Evolutionary conservation across 2,888 invertebrate species (phyloP), one percentile per base, ranked within the genome.

Genomic region (Megastigmus dorsalis): DNA sequence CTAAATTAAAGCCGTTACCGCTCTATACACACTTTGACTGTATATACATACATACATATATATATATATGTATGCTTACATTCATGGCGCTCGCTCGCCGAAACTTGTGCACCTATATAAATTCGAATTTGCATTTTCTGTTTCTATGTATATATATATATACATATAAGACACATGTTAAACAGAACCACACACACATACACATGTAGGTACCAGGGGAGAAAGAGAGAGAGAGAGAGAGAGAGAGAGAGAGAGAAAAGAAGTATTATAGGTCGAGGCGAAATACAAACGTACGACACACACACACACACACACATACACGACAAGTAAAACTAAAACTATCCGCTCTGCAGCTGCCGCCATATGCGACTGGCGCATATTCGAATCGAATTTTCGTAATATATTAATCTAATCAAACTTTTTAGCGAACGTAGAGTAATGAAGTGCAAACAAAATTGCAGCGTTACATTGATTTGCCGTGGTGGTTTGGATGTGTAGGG

Each of bases 341-440:
- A 65, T 59, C 18, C 30, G 50, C 57, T 71, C 45, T 48, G 60
- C 67, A 74, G 73, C 62, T 68, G 68, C 68, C 50, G 50, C 41
- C 55, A 28, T n/a, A n/a, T 45, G 65, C 50, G 63, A 74, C 30
- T 60, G 28, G 48, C 43, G 50, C 38, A 45, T n/a, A n/a, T 60
- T 74, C 68, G 50, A 74, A 74, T 74, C 63, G 63, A 69, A 74
- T 74, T 69, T 73, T 63, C 48, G 59, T 76, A n/a, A 73, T 69
- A 15, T 55, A 55, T 68, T 62, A 73, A 69, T 63, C 69, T 67
- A 70, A 70, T 70, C 73, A 70, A 66, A 74, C 69, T 76, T 70
- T 69, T 74, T 62, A 76, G 72, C 59, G 20, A 59, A 52, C 36
- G 36, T 60, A 68, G 30, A 45, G 23, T 36, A 28, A 28, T 66